Evolutionary conservation across 2,113 vertebrate species (phyloP).

Genomic region (Perognathus longimembris): DNA sequence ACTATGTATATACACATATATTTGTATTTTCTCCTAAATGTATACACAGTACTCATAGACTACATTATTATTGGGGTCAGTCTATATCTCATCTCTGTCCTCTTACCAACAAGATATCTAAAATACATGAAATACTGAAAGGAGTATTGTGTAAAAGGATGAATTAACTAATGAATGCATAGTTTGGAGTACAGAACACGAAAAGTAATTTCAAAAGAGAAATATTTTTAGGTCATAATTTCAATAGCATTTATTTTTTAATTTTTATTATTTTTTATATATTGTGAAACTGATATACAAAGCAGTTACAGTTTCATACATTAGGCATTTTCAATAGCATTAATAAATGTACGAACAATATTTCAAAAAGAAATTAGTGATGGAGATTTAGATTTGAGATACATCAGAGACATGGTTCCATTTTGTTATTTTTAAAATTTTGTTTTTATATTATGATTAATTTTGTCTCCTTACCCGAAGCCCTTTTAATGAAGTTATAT

Average conservation of each 20-base stretch:
- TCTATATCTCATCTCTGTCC: no score
- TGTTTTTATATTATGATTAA: background rate
- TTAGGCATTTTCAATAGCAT: background rate
- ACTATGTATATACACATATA: no score
- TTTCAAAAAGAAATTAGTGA: background rate
- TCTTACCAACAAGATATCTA: no score
- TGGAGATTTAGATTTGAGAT: background rate
- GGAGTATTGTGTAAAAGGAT: background rate
- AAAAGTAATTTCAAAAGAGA: background rate
- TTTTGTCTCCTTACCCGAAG: background rate
- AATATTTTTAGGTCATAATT: background rate
- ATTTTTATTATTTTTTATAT: no score
- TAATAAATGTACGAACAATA: background rate
- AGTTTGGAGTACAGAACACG: background rate
- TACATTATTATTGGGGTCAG: no score
- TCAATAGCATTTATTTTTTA: background rate
- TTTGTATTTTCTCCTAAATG: no score
- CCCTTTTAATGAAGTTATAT: no score
- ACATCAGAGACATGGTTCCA: background rate
- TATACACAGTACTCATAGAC: no score
- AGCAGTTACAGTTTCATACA: no score
- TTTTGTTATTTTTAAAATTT: constrained; percentile 26
- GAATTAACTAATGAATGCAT: background rate
- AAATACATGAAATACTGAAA: no score
- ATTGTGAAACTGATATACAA: no score